Conservation (phyloP, 1,140 invertebrate species). For the Acromyrmex echinatior region DNA sequence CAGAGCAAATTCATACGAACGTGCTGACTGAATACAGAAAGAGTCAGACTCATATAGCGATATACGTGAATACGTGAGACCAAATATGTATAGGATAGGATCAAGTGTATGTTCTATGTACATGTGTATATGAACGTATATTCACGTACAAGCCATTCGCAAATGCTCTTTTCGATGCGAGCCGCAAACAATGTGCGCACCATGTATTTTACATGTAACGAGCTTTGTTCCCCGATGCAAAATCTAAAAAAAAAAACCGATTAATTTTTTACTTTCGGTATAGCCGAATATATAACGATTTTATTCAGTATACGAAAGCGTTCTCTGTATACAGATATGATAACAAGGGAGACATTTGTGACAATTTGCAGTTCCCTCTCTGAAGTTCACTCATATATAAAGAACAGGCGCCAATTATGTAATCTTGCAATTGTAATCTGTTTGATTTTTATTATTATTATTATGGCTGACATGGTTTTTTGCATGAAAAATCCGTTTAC, state of each 20-base stretch:
- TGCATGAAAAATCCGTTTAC: slow-evolving; percentile 10
- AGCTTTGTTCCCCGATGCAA: neutral
- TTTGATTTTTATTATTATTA: neutral
- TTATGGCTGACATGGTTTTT: neutral
- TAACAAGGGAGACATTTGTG: neutral
- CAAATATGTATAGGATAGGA: slow-evolving; percentile 36
- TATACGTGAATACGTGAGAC: slow-evolving; percentile 5
- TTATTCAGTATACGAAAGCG: neutral
- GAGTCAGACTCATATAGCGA: neutral
- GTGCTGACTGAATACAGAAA: slow-evolving; percentile 21
- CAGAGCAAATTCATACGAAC: slow-evolving; percentile 22
- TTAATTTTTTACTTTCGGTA: slow-evolving; percentile 23
- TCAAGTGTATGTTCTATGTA: slow-evolving; percentile 25
- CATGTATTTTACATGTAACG: slow-evolving; percentile 47
- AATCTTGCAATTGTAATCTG: neutral
- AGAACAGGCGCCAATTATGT: neutral
- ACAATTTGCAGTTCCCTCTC: neutral
- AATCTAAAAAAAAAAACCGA: slow-evolving; percentile 31
- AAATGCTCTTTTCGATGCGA: slow-evolving; percentile 59
- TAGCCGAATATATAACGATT: neutral
- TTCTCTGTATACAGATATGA: neutral
- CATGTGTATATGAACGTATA: neutral
- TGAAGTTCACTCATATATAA: neutral
- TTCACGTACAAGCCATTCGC: slow-evolving; percentile 27
- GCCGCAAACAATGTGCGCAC: slow-evolving; percentile 37